These are phyloP conservation scores for Sternarchorhynchus goeldii DNA, from an alignment of 2,797 vertebrate genomes.

Conservation along the genomic window DNA sequence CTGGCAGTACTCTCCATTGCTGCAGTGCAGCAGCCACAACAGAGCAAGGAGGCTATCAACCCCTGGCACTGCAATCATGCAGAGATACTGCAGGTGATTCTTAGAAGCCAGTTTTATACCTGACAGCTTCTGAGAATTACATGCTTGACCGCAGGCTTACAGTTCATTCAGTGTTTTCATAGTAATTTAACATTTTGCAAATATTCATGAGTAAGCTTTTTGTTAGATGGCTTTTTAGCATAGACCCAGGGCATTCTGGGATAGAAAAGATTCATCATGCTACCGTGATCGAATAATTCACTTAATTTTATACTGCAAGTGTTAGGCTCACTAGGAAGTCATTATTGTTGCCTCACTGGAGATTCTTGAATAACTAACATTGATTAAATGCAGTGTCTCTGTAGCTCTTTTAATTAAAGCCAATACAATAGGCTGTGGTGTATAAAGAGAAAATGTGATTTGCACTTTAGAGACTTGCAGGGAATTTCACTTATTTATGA, in stretches of 20 bases:
- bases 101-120: conserved; percentile 41
- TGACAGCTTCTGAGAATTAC: conserved; percentile 27
- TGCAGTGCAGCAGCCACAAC: conserved; percentile 49
- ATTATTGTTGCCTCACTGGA: conserved; percentile 49
- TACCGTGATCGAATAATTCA: conserved; percentile 46
- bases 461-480: conserved; percentile 3
- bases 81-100: conserved; percentile 24
- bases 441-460: conserved; percentile 8
- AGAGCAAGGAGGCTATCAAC: conserved; percentile 39
- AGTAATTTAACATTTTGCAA: conserved; percentile 24
- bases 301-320: conserved; percentile 51
- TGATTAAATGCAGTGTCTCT: conserved; percentile 45
- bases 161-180: conserved; percentile 39
- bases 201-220: conserved; percentile 34
- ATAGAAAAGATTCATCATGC: conserved; percentile 45
- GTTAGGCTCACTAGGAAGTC: conserved; percentile 43
- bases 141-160: conserved; percentile 33
- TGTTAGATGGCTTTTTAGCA: conserved; percentile 18
- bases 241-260: conserved; percentile 18
- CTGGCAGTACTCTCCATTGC: conserved; percentile 32
- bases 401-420: conserved; percentile 45
- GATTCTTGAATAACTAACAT: conserved; percentile 49
- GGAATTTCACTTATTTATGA: conserved; percentile 20
- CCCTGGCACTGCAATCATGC: conserved; percentile 33
- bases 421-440: conserved; percentile 25